Percentiles rank a stretch among this genome's conserved stretches.
phyloP scores from a whole-genome alignment of 2,113 vertebrate genomes.

The Melanotaenia duboulayi region DNA sequence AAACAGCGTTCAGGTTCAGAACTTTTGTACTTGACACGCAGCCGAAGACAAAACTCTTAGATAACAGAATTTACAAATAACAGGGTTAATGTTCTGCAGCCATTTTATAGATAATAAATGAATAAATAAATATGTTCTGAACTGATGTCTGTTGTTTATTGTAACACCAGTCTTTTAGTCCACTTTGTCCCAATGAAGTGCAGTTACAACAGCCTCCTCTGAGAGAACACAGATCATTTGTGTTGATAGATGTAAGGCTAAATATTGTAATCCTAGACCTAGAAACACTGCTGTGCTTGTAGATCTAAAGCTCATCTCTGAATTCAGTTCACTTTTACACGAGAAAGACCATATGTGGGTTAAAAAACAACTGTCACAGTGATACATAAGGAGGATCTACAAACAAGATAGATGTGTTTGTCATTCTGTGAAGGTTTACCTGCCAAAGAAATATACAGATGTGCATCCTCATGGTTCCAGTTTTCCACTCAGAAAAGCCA shows the following conservation, averaged over 20 bases:
- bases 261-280: slow-evolving; percentile 33
- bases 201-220: slow-evolving; percentile 82
- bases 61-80: slow-evolving; percentile 36
- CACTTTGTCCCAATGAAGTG: slow-evolving; percentile 56
- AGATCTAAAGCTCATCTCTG: not conserved
- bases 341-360: slow-evolving; percentile 4
- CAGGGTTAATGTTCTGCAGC: slow-evolving; percentile 22
- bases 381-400: not conserved
- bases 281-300: slow-evolving; percentile 6
- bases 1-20: not conserved
- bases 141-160: slow-evolving; percentile 42
- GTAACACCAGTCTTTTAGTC: slow-evolving; percentile 25
- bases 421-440: slow-evolving; percentile 2
- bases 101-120: slow-evolving; percentile 35
- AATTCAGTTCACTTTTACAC: not conserved
- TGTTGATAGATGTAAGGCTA: slow-evolving; percentile 72
- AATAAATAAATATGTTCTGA: slow-evolving; percentile 32
- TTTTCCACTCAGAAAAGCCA: not conserved
- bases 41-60: slow-evolving; percentile 22
- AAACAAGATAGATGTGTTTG: slow-evolving; percentile 12
- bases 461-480: not conserved
- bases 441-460: not conserved
- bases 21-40: slow-evolving; percentile 42
- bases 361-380: not conserved
- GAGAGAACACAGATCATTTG: slow-evolving; percentile 73